phyloP scores from a whole-genome alignment of 2,113 vertebrate genomes.

The Rhizomys pruinosus region DNA sequence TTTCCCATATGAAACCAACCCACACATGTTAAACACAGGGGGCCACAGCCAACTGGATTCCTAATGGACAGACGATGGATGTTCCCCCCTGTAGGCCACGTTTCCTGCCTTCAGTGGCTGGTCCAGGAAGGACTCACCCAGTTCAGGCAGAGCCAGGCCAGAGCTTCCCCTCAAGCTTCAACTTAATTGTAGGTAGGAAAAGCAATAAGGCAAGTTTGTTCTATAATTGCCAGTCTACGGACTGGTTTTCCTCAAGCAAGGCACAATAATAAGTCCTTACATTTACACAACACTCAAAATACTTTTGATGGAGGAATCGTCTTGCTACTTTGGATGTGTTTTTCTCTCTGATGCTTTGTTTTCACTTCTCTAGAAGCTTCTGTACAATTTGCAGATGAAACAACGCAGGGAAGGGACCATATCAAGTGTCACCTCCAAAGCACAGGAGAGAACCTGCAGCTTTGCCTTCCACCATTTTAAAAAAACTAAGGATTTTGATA shows the following conservation, averaged over 20 bases:
- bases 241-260: slow-evolving; percentile 40
- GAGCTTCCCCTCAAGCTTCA: not conserved
- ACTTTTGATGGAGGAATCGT: slow-evolving; percentile 37
- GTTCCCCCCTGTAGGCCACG: not conserved
- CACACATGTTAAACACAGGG: not conserved
- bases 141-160: not conserved
- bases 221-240: not conserved
- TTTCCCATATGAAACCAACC: not conserved
- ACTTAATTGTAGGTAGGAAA: not conserved
- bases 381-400: slow-evolving; percentile 20
- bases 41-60: not conserved
- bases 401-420: slow-evolving; percentile 19
- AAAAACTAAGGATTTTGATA: slow-evolving; percentile 8
- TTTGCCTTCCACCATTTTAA: not conserved
- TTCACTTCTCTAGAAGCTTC: slow-evolving; percentile 43
- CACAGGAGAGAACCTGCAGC: not conserved
- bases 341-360: slow-evolving; percentile 45
- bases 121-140: not conserved
- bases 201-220: not conserved
- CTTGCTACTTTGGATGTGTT: not conserved
- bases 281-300: slow-evolving; percentile 8
- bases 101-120: not conserved
- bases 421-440: slow-evolving; percentile 22
- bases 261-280: slow-evolving; percentile 3
- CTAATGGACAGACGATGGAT: not conserved